These are phyloP conservation scores for Hemichromis elongatus DNA, from an alignment of 2,113 vertebrate genomes.

Conservation along the genomic window DNA sequence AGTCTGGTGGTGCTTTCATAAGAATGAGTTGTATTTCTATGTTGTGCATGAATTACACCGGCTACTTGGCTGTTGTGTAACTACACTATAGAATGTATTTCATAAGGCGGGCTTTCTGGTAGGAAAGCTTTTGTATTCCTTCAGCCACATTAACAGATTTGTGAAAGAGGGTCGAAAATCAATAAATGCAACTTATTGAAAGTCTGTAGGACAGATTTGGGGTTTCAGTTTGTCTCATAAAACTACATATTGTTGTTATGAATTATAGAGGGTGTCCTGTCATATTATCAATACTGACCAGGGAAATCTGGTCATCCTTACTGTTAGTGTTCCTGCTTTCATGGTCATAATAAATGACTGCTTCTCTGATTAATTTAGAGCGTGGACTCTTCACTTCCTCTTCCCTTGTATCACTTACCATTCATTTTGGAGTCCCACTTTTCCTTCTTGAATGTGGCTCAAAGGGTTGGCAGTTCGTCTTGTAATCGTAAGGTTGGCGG, in stretches of 20 bases:
- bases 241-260: neutral
- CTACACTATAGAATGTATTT: neutral
- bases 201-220: neutral
- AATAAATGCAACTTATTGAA: neutral
- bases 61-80: neutral
- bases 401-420: neutral
- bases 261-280: neutral
- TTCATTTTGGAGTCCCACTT: neutral
- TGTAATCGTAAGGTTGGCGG: too few species aligned
- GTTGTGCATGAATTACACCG: neutral
- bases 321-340: too few species aligned
- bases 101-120: neutral
- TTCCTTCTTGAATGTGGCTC: neutral
- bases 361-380: too few species aligned
- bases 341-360: too few species aligned
- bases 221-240: neutral
- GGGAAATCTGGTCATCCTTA: neutral
- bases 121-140: neutral
- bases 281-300: neutral
- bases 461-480: too few species aligned
- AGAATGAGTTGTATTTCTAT: neutral
- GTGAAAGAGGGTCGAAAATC: neutral
- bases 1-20: neutral
- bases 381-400: neutral
- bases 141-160: neutral